Evolutionary conservation across 2,797 vertebrate genomes (phyloP).

Genomic region (Clarias platycephalus): DNA sequence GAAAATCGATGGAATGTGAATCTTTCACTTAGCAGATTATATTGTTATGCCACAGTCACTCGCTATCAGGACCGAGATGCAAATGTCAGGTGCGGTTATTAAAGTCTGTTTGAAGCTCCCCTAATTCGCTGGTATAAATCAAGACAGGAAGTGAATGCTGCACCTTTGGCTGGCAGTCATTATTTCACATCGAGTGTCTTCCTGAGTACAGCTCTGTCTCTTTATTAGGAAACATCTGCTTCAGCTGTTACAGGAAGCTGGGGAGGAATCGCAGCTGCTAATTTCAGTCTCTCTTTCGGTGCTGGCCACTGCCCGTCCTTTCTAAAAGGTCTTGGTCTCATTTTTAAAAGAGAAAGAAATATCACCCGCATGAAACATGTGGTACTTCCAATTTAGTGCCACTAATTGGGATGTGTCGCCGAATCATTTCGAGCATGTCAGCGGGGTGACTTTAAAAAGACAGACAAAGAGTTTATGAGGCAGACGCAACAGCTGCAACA

Average conservation of each 20-base stretch:
- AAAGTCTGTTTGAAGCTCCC: conserved; percentile 35
- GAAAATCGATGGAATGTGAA: conserved; percentile 42
- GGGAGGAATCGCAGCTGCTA: conserved; percentile 30
- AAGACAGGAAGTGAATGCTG: conserved; percentile 28
- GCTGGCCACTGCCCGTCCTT: conserved; percentile 13
- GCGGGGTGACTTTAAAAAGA: conserved; percentile 8
- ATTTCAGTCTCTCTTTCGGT: conserved; percentile 20
- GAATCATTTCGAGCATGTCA: neutral
- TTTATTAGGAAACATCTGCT: conserved; percentile 45
- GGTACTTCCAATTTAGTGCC: neutral
- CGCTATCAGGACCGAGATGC: conserved; percentile 40
- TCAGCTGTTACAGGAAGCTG: conserved; percentile 35
- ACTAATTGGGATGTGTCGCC: neutral
- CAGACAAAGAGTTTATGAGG: conserved; percentile 9
- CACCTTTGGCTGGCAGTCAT: conserved; percentile 23
- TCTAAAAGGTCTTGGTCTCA: neutral
- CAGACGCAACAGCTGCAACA: conserved; percentile 5
- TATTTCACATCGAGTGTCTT: conserved; percentile 38
- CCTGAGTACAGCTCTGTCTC: neutral
- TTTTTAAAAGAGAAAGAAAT: conserved; percentile 5
- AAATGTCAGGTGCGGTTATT: conserved; percentile 49
- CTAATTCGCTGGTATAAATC: conserved; percentile 34
- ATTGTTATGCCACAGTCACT: conserved; percentile 39
- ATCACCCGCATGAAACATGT: neutral
- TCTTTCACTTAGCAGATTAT: conserved; percentile 41